Percentiles rank a stretch among this genome's conserved stretches.
phyloP scores from a whole-genome alignment of 2,113 vertebrate genomes.

The Sterrhoptilus dennistouni region DNA sequence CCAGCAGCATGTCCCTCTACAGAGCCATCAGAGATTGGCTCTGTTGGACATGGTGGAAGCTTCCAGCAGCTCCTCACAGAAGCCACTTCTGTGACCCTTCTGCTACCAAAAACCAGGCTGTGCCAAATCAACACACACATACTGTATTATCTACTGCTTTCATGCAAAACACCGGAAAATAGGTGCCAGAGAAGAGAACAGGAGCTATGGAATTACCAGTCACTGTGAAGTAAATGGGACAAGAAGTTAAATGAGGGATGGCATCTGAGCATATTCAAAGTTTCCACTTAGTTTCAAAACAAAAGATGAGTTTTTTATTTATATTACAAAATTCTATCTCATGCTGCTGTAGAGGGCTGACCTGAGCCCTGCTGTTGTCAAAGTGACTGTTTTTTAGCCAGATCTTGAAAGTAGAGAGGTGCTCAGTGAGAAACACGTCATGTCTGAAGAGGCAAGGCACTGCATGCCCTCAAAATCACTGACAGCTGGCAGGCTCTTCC shows the following conservation, averaged over 20 bases:
- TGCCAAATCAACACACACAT: not conserved
- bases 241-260: not conserved
- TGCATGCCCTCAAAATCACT: not conserved
- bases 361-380: not conserved
- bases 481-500: not conserved
- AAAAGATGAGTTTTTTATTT: not conserved
- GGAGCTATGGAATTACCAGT: constrained; percentile 40
- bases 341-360: not conserved
- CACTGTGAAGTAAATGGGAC: constrained; percentile 19
- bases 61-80: not conserved
- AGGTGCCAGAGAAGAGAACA: not conserved
- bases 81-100: not conserved
- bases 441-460: not conserved
- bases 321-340: not conserved
- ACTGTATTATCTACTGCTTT: not conserved
- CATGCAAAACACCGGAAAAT: constrained; percentile 14
- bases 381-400: not conserved
- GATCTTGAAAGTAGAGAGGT: not conserved
- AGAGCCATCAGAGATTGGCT: not conserved
- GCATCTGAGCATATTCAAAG: not conserved
- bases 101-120: rapidly evolving
- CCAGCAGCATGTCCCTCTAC: not conserved
- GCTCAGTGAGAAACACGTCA: not conserved
- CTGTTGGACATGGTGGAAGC: not conserved
- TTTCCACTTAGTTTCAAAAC: not conserved